Evolutionary conservation across 2,797 vertebrate genomes (phyloP).

Genomic region (Chiloscyllium punctatum): DNA sequence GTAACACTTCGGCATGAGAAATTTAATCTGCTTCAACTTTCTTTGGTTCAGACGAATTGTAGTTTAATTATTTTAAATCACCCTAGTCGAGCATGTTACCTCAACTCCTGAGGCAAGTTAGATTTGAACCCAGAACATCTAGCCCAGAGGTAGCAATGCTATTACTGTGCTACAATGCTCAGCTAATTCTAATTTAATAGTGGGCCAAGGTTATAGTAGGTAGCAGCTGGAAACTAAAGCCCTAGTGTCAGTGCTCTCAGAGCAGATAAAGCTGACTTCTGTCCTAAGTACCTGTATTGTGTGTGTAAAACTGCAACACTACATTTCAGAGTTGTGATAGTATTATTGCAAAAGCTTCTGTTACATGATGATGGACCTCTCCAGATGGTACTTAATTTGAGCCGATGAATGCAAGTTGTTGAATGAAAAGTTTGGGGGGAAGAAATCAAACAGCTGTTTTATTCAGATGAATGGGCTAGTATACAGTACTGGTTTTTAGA

Average conservation of each 20-base stretch:
- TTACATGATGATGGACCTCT: background rate
- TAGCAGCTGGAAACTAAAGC: background rate
- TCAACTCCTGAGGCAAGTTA: no score
- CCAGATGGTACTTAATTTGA: conserved; percentile 9
- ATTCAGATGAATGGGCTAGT: background rate
- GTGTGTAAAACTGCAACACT: background rate
- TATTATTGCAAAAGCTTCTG: conserved; percentile 27
- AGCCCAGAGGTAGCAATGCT: no score
- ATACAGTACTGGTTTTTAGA: background rate
- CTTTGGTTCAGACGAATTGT: background rate
- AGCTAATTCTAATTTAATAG: background rate
- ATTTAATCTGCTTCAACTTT: background rate
- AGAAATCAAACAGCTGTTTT: background rate
- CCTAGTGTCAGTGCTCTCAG: background rate
- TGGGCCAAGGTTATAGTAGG: background rate
- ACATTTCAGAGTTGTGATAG: background rate
- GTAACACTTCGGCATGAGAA: background rate
- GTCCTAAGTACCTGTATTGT: background rate
- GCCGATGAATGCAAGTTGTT: background rate
- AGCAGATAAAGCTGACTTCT: background rate
- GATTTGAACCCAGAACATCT: no score
- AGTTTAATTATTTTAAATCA: background rate
- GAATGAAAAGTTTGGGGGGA: background rate
- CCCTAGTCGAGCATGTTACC: no score
- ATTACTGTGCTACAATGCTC: no score